Percentiles rank a stretch among this genome's conserved stretches.
Evolutionary conservation across 1,140 invertebrate species (phyloP).

Genomic region (Marisa cornuarietis): DNA sequence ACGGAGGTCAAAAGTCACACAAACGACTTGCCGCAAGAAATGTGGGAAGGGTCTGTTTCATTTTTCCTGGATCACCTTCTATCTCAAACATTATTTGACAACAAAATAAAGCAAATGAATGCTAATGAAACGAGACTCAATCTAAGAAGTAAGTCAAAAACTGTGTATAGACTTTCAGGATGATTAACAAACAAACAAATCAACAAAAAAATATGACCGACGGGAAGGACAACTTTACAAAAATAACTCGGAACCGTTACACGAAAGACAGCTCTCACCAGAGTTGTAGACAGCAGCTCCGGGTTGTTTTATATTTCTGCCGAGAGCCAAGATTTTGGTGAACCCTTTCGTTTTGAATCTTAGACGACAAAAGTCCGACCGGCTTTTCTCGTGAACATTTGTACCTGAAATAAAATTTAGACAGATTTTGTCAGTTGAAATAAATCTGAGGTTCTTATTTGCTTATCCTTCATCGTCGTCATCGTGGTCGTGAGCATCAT

Average conservation of each 20-base stretch:
- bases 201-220: background rate
- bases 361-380: conserved; percentile 77
- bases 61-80: too few relatives aligned
- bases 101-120: too few relatives aligned
- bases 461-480: background rate
- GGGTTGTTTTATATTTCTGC: conserved; percentile 75
- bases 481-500: background rate
- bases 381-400: conserved; percentile 73
- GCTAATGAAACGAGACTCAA: too few relatives aligned
- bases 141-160: too few relatives aligned
- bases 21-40: too few relatives aligned
- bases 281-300: conserved; percentile 78
- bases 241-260: background rate
- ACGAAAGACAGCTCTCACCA: conserved; percentile 60
- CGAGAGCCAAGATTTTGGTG: conserved; percentile 77
- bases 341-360: conserved; percentile 77
- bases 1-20: background rate
- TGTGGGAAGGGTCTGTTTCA: too few relatives aligned
- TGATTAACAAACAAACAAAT: background rate
- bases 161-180: background rate
- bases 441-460: background rate
- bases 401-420: conserved; percentile 66
- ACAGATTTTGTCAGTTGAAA: background rate
- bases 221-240: background rate
- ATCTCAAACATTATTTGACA: too few relatives aligned